Evolutionary conservation across 2,797 vertebrate genomes (phyloP), one percentile per base, ranked within the genome.

Genomic region (Leptoclinus maculatus): DNA sequence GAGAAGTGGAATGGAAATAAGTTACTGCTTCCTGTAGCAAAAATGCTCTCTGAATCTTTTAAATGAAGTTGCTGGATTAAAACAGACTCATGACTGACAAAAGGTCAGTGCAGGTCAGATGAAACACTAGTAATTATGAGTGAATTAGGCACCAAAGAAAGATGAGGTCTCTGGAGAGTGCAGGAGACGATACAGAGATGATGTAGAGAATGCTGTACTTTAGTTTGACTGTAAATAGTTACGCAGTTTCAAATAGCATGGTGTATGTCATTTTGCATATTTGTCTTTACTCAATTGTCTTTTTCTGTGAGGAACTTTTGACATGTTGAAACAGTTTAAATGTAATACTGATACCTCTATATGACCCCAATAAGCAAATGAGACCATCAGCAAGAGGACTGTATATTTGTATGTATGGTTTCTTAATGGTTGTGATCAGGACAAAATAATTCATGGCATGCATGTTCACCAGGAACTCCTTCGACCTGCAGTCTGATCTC

Each of bases 1-100:
- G 77, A 83, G 49, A 88, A 67, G 67, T 65, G 63, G 66, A 84
- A 85, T 89, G 54, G 57, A 86, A 87, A 91, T 85, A 60, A 84
- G 59, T 21, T 69, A n/a, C 27, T 39, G 74, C 49, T 82, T 84
- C 72, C 74, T 59, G 62, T 36, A 2, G 76, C 74, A 86, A 84
- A 84, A 77, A 78, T 64, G 49, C 66, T 56, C 64, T 34, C 53
- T n/a, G 34, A 80, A 39, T 81, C 70, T 76, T 66, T 73, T 43
- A 68, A 66, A 75, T 56, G 7, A 80, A 74, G 51, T 62, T 66
- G 71, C 5, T 39, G 27, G 38, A 74, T 69, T 67, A 38, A 73
- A 78, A 67, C 32, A 25, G 56, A 80, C 17, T 56, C 2, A 3
- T 54, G 45, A 76, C 34, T 34, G 76, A 78, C 7, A 27, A 11